phyloP scores from a whole-genome alignment of 2,113 vertebrate species.

The Cromileptes altivelis region DNA sequence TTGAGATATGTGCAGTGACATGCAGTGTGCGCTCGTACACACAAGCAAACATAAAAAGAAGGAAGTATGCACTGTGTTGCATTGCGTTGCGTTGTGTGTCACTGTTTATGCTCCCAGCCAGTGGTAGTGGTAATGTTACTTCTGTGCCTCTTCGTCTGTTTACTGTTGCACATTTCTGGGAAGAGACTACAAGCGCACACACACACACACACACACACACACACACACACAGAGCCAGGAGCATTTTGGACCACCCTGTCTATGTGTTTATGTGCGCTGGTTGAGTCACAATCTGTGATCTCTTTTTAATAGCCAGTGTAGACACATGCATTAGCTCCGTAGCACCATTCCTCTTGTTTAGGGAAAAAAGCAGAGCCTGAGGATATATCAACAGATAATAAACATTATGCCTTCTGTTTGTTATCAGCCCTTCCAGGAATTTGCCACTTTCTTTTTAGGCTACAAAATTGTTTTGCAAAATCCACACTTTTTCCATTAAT shows the following conservation, averaged over 20 bases:
- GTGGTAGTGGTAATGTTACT: conserved; percentile 73
- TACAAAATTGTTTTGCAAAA: conserved; percentile 46
- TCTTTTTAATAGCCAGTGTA: conserved; percentile 77
- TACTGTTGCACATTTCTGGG: conserved; percentile 78
- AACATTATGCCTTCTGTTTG: conserved; percentile 75
- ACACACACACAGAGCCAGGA: conserved; percentile 59
- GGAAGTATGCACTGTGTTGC: conserved; percentile 32
- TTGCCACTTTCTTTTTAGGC: conserved; percentile 45
- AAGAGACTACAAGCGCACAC: conserved; percentile 44
- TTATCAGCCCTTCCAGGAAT: conserved; percentile 64
- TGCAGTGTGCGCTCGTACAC: conserved; percentile 25
- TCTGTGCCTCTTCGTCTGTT: conserved; percentile 77
- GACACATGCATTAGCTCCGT: conserved; percentile 72
- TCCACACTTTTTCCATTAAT: conserved; percentile 36
- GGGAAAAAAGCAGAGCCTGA: conserved; percentile 51
- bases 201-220: conserved; percentile 27
- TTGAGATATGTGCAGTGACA: conserved; percentile 51
- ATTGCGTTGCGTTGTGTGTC: conserved; percentile 64
- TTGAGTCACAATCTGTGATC: conserved; percentile 81
- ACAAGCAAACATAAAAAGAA: conserved; percentile 54
- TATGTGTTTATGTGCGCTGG: conserved; percentile 77
- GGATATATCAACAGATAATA: conserved; percentile 72
- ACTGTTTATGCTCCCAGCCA: conserved; percentile 71
- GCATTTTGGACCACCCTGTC: conserved; percentile 79
- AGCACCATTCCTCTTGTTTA: conserved; percentile 68